Conservation (phyloP, 1,140 invertebrate genomes). For the Monomorium pharaonis region DNA sequence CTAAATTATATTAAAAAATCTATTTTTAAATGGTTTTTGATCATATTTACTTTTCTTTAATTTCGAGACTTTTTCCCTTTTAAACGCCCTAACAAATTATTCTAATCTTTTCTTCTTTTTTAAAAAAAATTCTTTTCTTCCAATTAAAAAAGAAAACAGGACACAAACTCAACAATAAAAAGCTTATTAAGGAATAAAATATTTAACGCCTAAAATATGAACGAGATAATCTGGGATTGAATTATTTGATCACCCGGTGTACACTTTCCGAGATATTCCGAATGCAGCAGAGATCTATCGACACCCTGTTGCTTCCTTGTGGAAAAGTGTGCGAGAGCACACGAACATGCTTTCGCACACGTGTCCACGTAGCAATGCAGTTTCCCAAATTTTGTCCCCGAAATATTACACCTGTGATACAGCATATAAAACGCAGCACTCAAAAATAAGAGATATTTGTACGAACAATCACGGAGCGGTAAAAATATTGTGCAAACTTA, state of each 20-base stretch:
- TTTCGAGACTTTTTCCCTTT: not conserved
- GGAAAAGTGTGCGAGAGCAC: not conserved
- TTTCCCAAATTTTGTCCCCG: conserved; percentile 1
- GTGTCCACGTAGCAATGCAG: conserved; percentile 1
- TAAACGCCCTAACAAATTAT: not conserved
- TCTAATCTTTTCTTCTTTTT: not conserved
- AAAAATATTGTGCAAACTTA: not conserved
- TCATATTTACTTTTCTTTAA: not conserved
- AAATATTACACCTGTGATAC: conserved; percentile 10
- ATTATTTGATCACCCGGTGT: conserved; percentile 25
- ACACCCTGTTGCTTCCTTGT: conserved; percentile 66
- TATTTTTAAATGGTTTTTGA: not conserved
- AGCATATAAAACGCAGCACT: not conserved
- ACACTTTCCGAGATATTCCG: conserved; percentile 38
- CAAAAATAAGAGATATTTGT: not conserved
- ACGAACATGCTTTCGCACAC: not conserved
- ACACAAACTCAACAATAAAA: not conserved
- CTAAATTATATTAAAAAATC: not conserved
- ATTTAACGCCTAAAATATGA: not conserved
- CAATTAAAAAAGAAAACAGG: not conserved
- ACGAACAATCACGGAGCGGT: not conserved
- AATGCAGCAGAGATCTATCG: conserved; percentile 56
- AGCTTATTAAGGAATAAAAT: not conserved
- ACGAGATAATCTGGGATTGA: not conserved
- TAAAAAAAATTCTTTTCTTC: not conserved